Base-by-base conservation (phyloP, 2,888 invertebrate genomes). In the Julus scandinavius region DNA sequence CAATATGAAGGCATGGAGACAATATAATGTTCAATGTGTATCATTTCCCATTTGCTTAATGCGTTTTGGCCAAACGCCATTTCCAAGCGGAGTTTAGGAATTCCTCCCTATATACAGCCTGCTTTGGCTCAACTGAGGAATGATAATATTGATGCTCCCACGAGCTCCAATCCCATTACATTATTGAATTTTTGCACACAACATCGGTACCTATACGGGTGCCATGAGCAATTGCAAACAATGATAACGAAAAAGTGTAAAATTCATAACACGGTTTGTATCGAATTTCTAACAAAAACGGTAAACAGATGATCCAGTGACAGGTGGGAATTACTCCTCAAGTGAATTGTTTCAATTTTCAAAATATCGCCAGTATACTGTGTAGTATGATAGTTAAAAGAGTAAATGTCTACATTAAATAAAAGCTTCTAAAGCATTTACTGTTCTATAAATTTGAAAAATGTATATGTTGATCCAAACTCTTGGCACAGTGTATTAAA, bases 31-130 rank as follows among this genome's bases (percentile, higher is more conserved):
- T 72, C 72, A 72, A 72, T 72, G 17, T 54, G 54, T 54, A 72
- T 72, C 72, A 72, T 72, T 72, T 72, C 11, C 72, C 29, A 72
- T 72, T 72, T 72, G 20, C 72, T 72, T 20, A 72, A 72, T 72
- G 72, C 72, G 72, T 72, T 72, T 72, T 72, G 72, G 72, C 20
- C 72, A 72, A 72, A 72, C 20, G 20, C 72, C 11, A 72, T 72
- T 72, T 72, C 20, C 72, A 20, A 72, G 20, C 29, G 20, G 72
- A 20, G 20, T 72, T 72, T 72, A 72, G 72, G 20, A 63, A 63
- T 63, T n/a, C 63, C 17, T n/a, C 72, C 72, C 20, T 5, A 72
- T 20, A 72, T 72, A 72, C 20, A 45, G 20, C 7, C 20, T 29
- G 7, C 29, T 20, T 63, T 72, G 72, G 72, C 72, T 7, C 72